Percentiles rank a stretch among this genome's conserved stretches.
Evolutionary conservation across 2,113 vertebrate species (phyloP).

Genomic region (Mixornis gularis): DNA sequence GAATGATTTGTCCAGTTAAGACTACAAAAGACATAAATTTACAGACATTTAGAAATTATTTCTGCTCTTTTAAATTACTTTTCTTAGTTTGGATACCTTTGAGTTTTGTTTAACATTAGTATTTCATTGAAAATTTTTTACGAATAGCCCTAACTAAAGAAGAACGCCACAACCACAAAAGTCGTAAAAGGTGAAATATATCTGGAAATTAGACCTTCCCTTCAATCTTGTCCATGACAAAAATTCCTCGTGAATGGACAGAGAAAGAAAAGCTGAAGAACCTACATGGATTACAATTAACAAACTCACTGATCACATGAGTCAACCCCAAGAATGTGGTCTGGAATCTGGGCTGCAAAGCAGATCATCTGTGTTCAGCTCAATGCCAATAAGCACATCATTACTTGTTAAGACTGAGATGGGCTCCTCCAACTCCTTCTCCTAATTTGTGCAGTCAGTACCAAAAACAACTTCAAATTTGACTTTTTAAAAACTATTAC

Average conservation of each 20-base stretch:
- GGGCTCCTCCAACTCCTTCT: not conserved
- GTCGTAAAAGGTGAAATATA: not conserved
- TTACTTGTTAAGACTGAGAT: not conserved
- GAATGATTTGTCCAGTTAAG: not conserved
- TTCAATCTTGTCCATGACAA: not conserved
- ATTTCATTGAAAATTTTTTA: not conserved
- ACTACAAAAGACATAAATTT: not conserved
- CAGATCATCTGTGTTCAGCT: not conserved
- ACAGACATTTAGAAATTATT: not conserved
- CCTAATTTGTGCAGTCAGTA: not conserved
- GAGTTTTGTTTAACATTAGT: not conserved
- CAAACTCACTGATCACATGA: not conserved
- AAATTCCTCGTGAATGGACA: accelerated
- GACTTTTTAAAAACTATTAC: not conserved
- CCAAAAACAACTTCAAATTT: not conserved
- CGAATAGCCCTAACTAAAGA: not conserved
- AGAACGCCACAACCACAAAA: not conserved
- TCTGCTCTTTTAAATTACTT: not conserved
- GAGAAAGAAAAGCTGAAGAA: not conserved
- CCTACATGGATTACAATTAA: not conserved
- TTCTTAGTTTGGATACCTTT: not conserved
- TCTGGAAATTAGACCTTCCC: not conserved
- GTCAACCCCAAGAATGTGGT: not conserved
- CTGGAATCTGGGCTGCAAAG: not conserved
- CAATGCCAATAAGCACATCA: not conserved